phyloP scores from a whole-genome alignment of 2,888 invertebrate genomes.

The Cantharis flavilabris region DNA sequence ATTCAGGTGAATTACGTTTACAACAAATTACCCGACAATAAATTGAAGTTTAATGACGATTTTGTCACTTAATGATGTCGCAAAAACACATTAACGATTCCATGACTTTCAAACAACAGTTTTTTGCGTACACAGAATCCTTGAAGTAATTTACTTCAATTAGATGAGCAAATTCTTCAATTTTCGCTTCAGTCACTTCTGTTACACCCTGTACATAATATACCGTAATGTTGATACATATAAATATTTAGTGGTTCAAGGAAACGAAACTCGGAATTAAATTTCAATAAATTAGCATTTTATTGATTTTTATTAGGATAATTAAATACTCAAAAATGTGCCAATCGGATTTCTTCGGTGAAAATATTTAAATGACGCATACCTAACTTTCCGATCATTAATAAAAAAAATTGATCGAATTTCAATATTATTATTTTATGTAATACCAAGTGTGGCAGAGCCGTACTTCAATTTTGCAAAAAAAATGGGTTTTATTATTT shows the following conservation, averaged over 20 bases:
- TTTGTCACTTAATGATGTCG: background rate
- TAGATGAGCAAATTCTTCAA: background rate
- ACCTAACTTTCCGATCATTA: background rate
- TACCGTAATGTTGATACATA: background rate
- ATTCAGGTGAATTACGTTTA: background rate
- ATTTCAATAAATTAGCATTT: background rate
- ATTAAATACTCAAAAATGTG: background rate
- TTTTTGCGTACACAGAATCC: background rate
- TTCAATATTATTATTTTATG: background rate
- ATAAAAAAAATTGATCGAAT: background rate
- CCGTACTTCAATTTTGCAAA: too few species aligned
- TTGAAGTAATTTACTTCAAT: background rate
- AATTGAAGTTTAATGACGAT: background rate
- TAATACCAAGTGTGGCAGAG: background rate
- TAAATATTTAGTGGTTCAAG: background rate
- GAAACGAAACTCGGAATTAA: background rate
- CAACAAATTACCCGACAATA: background rate
- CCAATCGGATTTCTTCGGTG: background rate
- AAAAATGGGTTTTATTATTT: too few species aligned
- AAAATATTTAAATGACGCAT: background rate
- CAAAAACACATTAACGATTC: background rate
- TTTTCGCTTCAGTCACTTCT: background rate
- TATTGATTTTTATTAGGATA: background rate
- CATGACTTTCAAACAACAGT: background rate
- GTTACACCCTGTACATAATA: too few species aligned